Evolutionary conservation across 2,888 invertebrate genomes (phyloP).

Genomic region (Alviniconcha strummeri): DNA sequence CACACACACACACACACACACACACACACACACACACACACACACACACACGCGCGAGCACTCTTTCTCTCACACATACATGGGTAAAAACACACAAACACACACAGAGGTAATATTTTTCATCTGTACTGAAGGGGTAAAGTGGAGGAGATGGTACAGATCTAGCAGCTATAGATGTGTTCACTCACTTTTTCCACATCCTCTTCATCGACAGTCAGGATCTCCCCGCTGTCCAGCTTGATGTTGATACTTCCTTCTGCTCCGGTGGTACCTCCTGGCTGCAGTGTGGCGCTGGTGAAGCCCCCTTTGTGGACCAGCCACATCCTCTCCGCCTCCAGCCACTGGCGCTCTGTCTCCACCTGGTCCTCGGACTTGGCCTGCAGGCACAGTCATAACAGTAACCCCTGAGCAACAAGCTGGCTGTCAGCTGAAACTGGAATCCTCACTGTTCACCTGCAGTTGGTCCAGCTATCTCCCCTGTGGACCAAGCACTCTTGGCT

Average conservation of each 20-base stretch:
- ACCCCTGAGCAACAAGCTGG: background rate
- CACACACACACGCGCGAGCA: background rate
- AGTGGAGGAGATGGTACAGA: no score
- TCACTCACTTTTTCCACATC: slow-evolving; percentile 89
- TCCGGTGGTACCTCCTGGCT: slow-evolving; percentile 57
- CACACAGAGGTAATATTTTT: background rate
- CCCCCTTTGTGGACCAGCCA: slow-evolving; percentile 96
- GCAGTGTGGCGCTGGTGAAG: slow-evolving; percentile 84
- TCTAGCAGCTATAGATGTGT: no score
- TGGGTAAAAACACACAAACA: background rate
- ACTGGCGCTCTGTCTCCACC: slow-evolving; percentile 80
- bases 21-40: background rate
- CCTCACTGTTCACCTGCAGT: no score
- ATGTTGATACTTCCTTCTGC: slow-evolving; percentile 81
- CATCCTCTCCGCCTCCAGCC: slow-evolving; percentile 84
- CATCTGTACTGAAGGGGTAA: background rate
- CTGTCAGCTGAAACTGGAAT: no score
- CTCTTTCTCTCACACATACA: background rate
- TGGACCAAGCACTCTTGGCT: no score
- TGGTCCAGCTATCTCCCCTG: no score
- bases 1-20: background rate
- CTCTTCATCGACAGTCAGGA: slow-evolving; percentile 93
- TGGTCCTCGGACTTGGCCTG: slow-evolving; percentile 84
- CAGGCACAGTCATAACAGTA: background rate
- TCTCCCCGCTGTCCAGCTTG: slow-evolving; percentile 87